A percentile compares a stretch with the other conserved stretches of the same genome.
phyloP scores from a whole-genome alignment of 1,140 invertebrate genomes.

The Colletes latitarsis region DNA sequence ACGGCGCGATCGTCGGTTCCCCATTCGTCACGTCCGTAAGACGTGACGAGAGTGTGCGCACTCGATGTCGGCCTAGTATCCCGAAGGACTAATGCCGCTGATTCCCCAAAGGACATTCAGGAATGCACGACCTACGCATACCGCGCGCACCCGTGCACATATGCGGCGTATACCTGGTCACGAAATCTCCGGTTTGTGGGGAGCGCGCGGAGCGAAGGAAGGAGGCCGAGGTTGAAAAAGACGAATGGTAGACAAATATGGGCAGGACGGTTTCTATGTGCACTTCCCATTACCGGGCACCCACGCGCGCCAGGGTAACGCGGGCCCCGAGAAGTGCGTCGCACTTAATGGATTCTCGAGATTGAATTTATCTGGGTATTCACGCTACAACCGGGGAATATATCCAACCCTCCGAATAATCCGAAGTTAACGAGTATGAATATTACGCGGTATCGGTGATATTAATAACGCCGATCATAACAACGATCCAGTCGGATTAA shows the following conservation, averaged over 20 bases:
- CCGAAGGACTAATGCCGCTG: conserved; percentile 29
- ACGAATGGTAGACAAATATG: conserved; percentile 75
- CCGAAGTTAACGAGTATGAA: conserved; percentile 61
- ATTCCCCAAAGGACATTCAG: conserved; percentile 28
- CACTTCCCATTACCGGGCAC: conserved; percentile 74
- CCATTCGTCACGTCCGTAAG: conserved; percentile 60
- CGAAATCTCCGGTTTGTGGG: conserved; percentile 28
- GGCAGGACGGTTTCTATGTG: conserved; percentile 73
- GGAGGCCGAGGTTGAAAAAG: conserved; percentile 64
- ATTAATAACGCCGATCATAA: conserved; percentile 59
- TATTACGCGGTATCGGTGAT: conserved; percentile 52
- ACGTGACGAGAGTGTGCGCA: conserved; percentile 47
- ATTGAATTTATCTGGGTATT: conserved; percentile 70
- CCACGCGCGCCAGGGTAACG: conserved; percentile 67
- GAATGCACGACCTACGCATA: conserved; percentile 26
- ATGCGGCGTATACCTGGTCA: conserved; percentile 11
- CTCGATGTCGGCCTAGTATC: neutral
- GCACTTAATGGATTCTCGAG: conserved; percentile 68
- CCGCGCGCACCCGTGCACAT: neutral
- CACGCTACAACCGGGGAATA: conserved; percentile 33
- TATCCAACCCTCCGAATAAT: conserved; percentile 40
- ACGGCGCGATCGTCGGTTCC: conserved; percentile 39
- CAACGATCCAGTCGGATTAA: conserved; percentile 48
- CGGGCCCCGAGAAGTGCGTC: conserved; percentile 58
- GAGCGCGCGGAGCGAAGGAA: conserved; percentile 16